These are phyloP conservation scores for Falco naumanni DNA, from an alignment of 2,797 vertebrate species.

Conservation along the genomic window DNA sequence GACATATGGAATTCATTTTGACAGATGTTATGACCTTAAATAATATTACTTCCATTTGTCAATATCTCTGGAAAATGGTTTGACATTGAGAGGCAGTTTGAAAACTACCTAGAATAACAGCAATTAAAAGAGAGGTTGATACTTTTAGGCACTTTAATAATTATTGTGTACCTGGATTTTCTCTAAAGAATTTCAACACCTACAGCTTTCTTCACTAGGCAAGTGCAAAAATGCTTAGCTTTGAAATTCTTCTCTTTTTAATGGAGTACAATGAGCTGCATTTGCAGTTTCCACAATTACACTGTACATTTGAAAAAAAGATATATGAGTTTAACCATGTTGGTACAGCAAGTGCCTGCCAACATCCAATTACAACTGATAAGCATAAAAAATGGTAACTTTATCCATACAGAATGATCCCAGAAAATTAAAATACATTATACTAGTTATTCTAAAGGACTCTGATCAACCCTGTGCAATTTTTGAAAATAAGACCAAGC, in stretches of 20 bases:
- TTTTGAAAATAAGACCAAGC: background rate
- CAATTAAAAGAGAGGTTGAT: slow-evolving; percentile 59
- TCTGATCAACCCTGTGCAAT: background rate
- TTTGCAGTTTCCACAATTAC: slow-evolving; percentile 67
- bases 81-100: slow-evolving; percentile 62
- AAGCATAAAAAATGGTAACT: background rate
- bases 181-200: slow-evolving; percentile 71
- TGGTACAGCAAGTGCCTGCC: slow-evolving; percentile 7
- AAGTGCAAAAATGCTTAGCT: slow-evolving; percentile 60
- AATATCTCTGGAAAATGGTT: slow-evolving; percentile 63
- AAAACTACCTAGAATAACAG: slow-evolving; percentile 62
- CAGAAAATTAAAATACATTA: background rate
- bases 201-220: slow-evolving; percentile 47
- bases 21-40: slow-evolving; percentile 65
- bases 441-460: background rate
- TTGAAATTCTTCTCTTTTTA: slow-evolving; percentile 62
- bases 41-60: slow-evolving; percentile 71
- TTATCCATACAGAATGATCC: background rate
- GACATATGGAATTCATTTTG: slow-evolving; percentile 66
- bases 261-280: slow-evolving; percentile 50
- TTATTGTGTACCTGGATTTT: slow-evolving; percentile 60
- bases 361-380: background rate
- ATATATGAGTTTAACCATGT: slow-evolving; percentile 10
- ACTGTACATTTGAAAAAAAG: slow-evolving; percentile 11
- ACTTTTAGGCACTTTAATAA: slow-evolving; percentile 63